Percentiles rank a stretch among this genome's conserved stretches.
Conservation (phyloP, 2,888 invertebrate genomes). For the Phyto melanocephala region DNA sequence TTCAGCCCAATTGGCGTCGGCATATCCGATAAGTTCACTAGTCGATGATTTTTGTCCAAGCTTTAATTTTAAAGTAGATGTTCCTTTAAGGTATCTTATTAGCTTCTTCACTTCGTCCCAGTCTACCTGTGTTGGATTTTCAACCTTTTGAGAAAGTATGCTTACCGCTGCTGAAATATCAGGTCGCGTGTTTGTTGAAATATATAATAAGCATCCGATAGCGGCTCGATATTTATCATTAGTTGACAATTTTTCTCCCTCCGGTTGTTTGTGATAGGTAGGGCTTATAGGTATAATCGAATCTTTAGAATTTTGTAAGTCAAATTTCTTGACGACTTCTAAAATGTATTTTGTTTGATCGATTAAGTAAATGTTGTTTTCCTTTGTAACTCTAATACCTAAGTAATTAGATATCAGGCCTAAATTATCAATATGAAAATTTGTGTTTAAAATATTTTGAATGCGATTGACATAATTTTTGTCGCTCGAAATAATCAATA, state of each 20-base stretch:
- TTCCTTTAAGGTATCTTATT: neutral
- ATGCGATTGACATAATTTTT: too few relatives aligned
- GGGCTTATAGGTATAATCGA: slow-evolving; percentile 21
- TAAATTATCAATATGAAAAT: too few relatives aligned
- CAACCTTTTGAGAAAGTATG: slow-evolving; percentile 67
- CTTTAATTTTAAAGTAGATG: neutral
- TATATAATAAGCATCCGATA: slow-evolving; percentile 38
- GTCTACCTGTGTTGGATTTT: slow-evolving; percentile 67
- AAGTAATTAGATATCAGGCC: too few relatives aligned
- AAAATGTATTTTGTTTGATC: too few relatives aligned
- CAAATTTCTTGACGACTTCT: too few relatives aligned
- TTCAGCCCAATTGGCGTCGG: slow-evolving; percentile 73
- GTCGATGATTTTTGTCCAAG: neutral
- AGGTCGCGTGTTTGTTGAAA: slow-evolving; percentile 41
- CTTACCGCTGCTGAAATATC: slow-evolving; percentile 35
- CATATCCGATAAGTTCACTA: slow-evolving; percentile 62
- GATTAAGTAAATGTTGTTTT: too few relatives aligned
- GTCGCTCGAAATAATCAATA: too few relatives aligned
- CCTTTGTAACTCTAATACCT: too few relatives aligned
- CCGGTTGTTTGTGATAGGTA: slow-evolving; percentile 21
- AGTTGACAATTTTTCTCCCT: neutral
- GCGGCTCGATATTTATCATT: slow-evolving; percentile 39
- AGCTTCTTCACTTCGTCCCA: slow-evolving; percentile 57
- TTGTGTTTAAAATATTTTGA: too few relatives aligned
- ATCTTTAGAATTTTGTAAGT: slow-evolving; percentile 7